Conservation (phyloP, 2,797 vertebrate species). For the Meda fulgida region DNA sequence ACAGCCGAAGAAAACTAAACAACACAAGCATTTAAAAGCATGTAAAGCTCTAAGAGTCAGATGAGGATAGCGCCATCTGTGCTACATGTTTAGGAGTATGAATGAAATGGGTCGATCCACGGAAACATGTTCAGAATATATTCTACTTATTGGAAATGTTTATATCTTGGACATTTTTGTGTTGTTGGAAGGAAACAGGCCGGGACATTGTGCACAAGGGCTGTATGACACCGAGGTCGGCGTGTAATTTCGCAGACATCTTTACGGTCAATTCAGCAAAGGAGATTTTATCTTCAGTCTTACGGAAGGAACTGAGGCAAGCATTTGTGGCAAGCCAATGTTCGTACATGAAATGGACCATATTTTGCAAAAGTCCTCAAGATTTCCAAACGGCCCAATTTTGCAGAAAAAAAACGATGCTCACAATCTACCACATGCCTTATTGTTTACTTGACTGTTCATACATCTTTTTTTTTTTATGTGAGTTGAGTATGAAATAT, state of each 20-base stretch:
- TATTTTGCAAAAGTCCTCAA: neutral
- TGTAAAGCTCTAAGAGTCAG: neutral
- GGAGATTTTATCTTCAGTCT: conserved; percentile 51
- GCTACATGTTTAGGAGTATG: neutral
- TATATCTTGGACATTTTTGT: conserved; percentile 12
- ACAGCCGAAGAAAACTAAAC: conserved; percentile 24
- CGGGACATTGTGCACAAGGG: conserved; percentile 40
- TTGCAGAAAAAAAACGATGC: neutral
- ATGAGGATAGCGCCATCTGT: neutral
- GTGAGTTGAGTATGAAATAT: neutral
- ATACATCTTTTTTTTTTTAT: neutral
- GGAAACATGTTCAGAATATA: neutral
- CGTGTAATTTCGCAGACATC: conserved; percentile 51
- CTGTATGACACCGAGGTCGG: conserved; percentile 31
- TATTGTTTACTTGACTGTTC: neutral
- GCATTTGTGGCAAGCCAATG: conserved; percentile 30
- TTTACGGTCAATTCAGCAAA: conserved; percentile 45
- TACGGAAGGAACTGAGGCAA: conserved; percentile 29
- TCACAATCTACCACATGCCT: neutral
- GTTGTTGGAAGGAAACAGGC: conserved; percentile 12
- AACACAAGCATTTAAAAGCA: conserved; percentile 25
- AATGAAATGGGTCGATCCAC: neutral
- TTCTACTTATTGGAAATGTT: neutral
- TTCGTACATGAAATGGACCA: conserved; percentile 10
- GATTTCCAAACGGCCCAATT: neutral